Conservation (phyloP, 2,797 vertebrate genomes). For the Micropoecilia bifurca region DNA sequence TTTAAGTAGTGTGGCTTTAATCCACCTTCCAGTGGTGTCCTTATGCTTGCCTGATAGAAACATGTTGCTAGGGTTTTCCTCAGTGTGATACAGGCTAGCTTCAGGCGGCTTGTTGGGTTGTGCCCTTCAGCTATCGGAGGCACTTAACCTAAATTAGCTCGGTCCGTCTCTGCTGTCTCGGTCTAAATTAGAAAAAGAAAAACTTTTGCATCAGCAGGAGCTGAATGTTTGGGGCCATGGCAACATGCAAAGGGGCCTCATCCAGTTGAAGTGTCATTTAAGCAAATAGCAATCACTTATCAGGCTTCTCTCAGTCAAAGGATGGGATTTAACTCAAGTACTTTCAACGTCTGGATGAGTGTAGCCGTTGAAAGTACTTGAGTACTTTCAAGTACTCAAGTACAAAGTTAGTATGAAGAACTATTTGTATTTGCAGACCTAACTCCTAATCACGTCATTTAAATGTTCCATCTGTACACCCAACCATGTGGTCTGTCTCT, state of each 20-base stretch:
- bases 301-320: not conserved
- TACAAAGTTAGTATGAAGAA: not conserved
- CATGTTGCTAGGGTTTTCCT: conserved; percentile 27
- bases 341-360: not conserved
- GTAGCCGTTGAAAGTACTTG: too few relatives aligned
- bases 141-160: conserved; percentile 80
- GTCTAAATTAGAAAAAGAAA: conserved; percentile 50
- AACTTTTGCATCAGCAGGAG: conserved; percentile 30
- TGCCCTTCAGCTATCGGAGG: conserved; percentile 68
- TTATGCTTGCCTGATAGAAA: conserved; percentile 10
- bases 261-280: not conserved
- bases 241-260: conserved; percentile 10
- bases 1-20: conserved; percentile 40
- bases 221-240: conserved; percentile 20
- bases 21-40: conserved; percentile 29
- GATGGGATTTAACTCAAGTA: not conserved
- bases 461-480: not conserved
- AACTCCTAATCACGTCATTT: not conserved
- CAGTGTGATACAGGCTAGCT: conserved; percentile 30
- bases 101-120: conserved; percentile 71
- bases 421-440: not conserved
- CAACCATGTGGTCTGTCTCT: not conserved
- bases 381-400: too few relatives aligned
- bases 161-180: conserved; percentile 35
- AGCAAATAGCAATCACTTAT: not conserved